These are phyloP conservation scores for Cnemophilus loriae DNA, from an alignment of 2,113 vertebrate species.

Conservation along the genomic window DNA sequence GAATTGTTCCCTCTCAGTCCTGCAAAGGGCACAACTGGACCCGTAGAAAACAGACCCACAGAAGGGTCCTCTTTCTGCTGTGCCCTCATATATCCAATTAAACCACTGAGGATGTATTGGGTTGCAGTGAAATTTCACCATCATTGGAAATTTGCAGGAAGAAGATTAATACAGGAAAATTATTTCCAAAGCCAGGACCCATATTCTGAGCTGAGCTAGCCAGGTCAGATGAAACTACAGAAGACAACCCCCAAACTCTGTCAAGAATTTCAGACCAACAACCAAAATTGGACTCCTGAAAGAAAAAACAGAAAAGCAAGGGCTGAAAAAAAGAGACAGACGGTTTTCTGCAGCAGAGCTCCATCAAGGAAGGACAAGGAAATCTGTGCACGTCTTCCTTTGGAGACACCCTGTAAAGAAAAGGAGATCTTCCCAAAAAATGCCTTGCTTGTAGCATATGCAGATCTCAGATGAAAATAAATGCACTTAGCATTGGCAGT, in stretches of 20 bases:
- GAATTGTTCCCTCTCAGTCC: not conserved
- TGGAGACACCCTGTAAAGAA: not conserved
- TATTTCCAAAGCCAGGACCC: not conserved
- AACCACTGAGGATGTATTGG: fast-evolving
- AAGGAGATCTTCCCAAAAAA: not conserved
- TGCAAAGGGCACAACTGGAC: fast-evolving
- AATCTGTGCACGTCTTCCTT: fast-evolving
- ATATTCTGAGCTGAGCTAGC: not conserved
- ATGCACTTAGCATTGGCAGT: not conserved
- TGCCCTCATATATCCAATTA: not conserved
- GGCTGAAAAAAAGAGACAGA: not conserved
- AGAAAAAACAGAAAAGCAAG: not conserved
- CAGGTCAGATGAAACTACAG: not conserved
- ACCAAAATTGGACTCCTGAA: not conserved
- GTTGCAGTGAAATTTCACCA: not conserved
- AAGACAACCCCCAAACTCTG: not conserved
- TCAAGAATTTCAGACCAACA: not conserved
- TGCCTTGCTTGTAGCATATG: not conserved
- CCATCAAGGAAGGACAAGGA: not conserved
- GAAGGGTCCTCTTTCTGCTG: not conserved
- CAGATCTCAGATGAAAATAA: not conserved
- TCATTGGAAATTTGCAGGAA: not conserved
- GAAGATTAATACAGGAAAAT: not conserved
- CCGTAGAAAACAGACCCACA: not conserved
- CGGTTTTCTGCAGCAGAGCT: not conserved